Base-by-base conservation (phyloP, 2,113 vertebrate genomes). In the Perca fluviatilis region DNA sequence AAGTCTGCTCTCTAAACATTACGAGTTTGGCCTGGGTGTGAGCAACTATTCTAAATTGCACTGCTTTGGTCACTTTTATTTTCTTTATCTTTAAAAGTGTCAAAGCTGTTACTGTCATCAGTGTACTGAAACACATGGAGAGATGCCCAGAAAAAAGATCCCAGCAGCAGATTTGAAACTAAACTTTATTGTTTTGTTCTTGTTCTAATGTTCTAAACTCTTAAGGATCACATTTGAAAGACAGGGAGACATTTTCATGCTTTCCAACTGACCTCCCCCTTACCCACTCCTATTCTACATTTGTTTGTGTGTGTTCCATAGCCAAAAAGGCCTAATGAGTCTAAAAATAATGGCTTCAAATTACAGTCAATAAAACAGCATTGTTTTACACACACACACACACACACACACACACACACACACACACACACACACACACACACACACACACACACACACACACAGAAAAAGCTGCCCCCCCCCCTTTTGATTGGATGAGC, bases 291-390 rank as follows among this genome's bases (percentile, higher is more conserved):
- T 40, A 10, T 70, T 58, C 51, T 16, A 7, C 23, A 57, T 79
- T 53, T 62, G n/a, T 69, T 54, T 78, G 70, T 71, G 47, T 80
- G 61, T 73, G 65, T 82, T 51, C 4, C 65, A 65, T 43, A 69
- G 67, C 73, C 83, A 80, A 77, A 43, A 84, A 73, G 13, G 56
- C 79, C 77, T 83, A 88, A 90, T 86, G 68, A 87, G 86, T 82
- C 84, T 85, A 77, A 80, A 84, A 87, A 92, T 89, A 80, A 73
- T 90, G 53, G 23, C 30, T 57, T 79, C 74, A 85, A 83, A 78
- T 86, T 68, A 86, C 54, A 66, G 33, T 68, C 19, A 71, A 61
- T 80, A 83, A 88, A 90, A 82, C 65, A 54, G 21, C 58, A 60
- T 81, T 86, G 67, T 87, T 75, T 25, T 51, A 57, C 27, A 30